Base-by-base conservation (phyloP, 2,888 invertebrate species). In the Carabus problematicus region DNA sequence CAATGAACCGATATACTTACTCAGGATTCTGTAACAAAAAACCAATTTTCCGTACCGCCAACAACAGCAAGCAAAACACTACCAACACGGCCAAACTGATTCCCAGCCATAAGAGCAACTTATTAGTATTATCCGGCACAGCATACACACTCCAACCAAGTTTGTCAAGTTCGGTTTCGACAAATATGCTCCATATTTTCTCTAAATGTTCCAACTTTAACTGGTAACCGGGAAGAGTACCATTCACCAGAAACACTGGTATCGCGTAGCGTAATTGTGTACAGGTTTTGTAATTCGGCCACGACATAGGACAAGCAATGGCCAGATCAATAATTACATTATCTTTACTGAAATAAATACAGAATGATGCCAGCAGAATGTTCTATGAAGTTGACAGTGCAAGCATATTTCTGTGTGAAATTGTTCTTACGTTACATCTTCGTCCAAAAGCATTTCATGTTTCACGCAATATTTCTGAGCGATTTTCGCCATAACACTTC, bases 171-270 rank as follows among this genome's bases (percentile, higher is more conserved):
- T 64, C 69, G 8, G 56, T n/a, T 8, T 59, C 19, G 11, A 68
- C 69, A n/a, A 58, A 64, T 49, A 56, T n/a, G 1, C 18, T 58
- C 75, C 75, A 75, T 74, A 75, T 75, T 18, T 43, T 8, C 14
- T 71, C 39, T 41, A 75, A 61, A 67, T 73, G 56, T 8, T 47
- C 41, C 14, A 19, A 16, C 19, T 11, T 18, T 52, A 52, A 14
- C 49, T 75, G 73, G 70, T 75, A 74, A 9, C 67, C 71, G 52
- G 58, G 66, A 11, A 8, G 1, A 11, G 61, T 54, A 47, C 70
- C 52, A 39, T 73, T 70, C 2, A 18, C 4, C 8, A 71, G 52
- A 8, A 66, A 11, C 11, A 75, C 67, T 3, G 75, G 75, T 14
- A 75, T 41, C 1, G 72, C 70, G 59, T 73, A 75, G 9, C 47